Percentiles rank a stretch among this genome's conserved stretches.
phyloP scores from a whole-genome alignment of 2,113 vertebrate genomes.

The Brevimyrus niger region DNA sequence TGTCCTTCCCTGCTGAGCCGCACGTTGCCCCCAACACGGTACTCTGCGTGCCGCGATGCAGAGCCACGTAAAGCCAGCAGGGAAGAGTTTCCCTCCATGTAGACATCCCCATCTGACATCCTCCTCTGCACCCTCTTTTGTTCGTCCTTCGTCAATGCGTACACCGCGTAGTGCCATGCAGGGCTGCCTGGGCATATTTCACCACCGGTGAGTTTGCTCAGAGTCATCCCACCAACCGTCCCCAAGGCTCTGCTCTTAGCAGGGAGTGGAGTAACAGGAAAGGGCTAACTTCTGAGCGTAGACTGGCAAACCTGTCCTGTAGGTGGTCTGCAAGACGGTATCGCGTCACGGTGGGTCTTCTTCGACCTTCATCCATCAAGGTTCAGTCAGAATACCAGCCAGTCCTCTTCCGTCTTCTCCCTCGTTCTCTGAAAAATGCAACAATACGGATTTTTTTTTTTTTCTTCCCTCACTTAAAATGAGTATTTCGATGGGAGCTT shows the following conservation, averaged over 20 bases:
- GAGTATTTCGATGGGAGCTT: not conserved
- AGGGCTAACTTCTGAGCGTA: not conserved
- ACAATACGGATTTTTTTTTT: not conserved
- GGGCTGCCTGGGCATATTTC: not conserved
- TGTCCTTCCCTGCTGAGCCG: not conserved
- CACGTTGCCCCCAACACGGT: not conserved
- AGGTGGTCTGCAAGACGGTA: not conserved
- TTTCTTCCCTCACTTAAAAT: not conserved
- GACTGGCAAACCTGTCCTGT: not conserved
- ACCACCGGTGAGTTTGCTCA: not conserved
- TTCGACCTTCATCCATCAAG: not conserved
- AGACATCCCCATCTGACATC: not conserved
- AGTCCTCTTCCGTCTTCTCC: not conserved
- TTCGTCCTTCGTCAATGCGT: not conserved
- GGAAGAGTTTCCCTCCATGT: not conserved
- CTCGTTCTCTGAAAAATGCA: not conserved
- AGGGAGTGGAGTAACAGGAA: not conserved
- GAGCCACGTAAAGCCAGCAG: not conserved
- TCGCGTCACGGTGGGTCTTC: not conserved
- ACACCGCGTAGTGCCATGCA: not conserved
- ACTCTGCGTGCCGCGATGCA: not conserved
- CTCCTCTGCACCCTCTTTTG: not conserved
- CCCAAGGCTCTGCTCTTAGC: not conserved
- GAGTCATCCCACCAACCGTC: not conserved
- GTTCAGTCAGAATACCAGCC: not conserved